Base-by-base conservation (phyloP, 2,888 invertebrate species). In the Cryptus armator region DNA sequence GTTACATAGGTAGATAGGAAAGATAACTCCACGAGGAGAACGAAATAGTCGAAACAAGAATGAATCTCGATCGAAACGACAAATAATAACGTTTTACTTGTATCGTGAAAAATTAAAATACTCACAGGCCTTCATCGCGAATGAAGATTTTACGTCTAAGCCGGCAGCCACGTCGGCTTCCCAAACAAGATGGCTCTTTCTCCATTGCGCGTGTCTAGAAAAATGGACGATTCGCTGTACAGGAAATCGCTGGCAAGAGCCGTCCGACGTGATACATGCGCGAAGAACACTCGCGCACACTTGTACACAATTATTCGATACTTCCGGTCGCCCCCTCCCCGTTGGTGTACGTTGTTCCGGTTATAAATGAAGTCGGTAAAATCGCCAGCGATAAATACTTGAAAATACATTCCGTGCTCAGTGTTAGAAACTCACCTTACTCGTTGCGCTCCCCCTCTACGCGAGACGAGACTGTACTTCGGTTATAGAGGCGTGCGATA, bases 171-270 rank as follows among this genome's bases (percentile, higher is more conserved):
- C 92, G 92, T 92, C 91, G 92, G 87, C 90, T 86, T 71, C 66
- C 71, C 85, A 84, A 90, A 90, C 91, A 93, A 93, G 89, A 93
- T 93, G 93, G 93, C 93, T 90, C 90, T 88, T 87, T 85, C 81
- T 84, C 88, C 92, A 92, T 92, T 92, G 91, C 92, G 92, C 91
- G 91, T 92, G 92, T 91, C 90, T 87, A 72, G 88, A 89, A 92
- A 92, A 92, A 90, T 92, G 90, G 90, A 89, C 90, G 90, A 85
- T 80, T 43, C n/a, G 51, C n/a, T 43, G 66, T 37, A 83, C 83
- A 79, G 83, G 83, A 83, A 83, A 79, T 83, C 74, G 83, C 75
- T 83, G 83, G 83, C 83, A 83, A 53, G 56, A 10, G 48, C 68
- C 29, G 59, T 32, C 37, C 37, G 37, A 37, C 37, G 37, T 2